Conservation (phyloP, 2,113 vertebrate genomes). For the Ageneiosus marmoratus region DNA sequence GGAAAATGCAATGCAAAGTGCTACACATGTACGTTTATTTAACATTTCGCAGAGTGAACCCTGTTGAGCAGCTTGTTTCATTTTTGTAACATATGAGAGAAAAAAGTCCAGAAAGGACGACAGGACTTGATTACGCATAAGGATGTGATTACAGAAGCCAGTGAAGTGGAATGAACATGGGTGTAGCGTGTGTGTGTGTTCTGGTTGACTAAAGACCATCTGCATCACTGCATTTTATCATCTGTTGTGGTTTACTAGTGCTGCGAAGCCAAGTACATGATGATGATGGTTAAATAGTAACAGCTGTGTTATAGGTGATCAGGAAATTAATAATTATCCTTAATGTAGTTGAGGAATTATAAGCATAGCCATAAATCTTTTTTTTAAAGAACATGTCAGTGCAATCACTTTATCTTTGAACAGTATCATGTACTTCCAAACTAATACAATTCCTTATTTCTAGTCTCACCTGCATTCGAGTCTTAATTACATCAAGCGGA, state of each 20-base stretch:
- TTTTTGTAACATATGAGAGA: not conserved
- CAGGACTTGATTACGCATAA: no score
- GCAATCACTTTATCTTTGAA: not conserved
- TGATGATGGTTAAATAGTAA: not conserved
- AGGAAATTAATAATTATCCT: not conserved
- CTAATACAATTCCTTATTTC: not conserved
- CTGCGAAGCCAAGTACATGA: not conserved
- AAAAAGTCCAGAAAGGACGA: not conserved
- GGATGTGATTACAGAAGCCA: not conserved
- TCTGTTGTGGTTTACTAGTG: not conserved
- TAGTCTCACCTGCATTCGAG: conserved; percentile 90
- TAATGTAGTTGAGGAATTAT: not conserved
- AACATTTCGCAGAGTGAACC: not conserved
- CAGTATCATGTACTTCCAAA: not conserved
- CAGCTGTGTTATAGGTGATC: not conserved
- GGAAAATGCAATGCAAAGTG: not conserved
- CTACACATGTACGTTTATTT: no score
- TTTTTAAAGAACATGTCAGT: not conserved
- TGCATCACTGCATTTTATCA: not conserved
- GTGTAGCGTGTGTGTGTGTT: not conserved
- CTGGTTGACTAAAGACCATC: not conserved
- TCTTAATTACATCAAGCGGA: conserved; percentile 94
- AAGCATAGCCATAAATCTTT: not conserved
- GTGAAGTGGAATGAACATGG: not conserved
- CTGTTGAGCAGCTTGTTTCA: not conserved